These are phyloP conservation scores for Caloenas nicobarica DNA, from an alignment of 2,113 vertebrate genomes.

Conservation along the genomic window DNA sequence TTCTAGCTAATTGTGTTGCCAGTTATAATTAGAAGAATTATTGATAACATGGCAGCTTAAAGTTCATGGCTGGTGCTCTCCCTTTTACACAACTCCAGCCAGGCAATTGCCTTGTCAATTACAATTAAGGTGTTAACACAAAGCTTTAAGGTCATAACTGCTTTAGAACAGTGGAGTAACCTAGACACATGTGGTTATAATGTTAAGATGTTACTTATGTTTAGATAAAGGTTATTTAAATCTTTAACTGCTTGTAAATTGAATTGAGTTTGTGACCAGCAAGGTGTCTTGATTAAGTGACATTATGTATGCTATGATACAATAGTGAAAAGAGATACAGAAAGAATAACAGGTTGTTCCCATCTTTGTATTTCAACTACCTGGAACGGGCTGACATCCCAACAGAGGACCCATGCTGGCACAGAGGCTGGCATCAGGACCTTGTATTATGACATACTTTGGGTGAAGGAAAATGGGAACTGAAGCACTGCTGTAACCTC, in stretches of 20 bases:
- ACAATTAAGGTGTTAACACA: neutral
- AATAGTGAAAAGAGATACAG: neutral
- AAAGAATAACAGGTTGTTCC: neutral
- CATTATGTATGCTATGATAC: rapidly evolving
- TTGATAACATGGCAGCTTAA: neutral
- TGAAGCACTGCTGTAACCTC: neutral
- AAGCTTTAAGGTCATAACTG: neutral
- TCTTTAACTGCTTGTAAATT: neutral
- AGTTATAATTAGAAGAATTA: slow-evolving; percentile 34
- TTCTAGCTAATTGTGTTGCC: slow-evolving; percentile 13
- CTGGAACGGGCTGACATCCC: neutral
- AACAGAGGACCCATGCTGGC: neutral
- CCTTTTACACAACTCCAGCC: neutral
- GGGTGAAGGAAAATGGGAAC: neutral
- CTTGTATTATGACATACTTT: neutral
- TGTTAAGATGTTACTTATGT: neutral
- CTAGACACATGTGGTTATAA: neutral
- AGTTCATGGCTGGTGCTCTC: neutral
- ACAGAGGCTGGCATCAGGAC: neutral
- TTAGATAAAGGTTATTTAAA: neutral
- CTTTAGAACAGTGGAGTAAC: neutral
- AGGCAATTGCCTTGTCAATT: slow-evolving; percentile 33
- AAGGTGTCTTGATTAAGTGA: neutral
- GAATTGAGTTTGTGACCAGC: neutral
- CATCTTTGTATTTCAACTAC: neutral